Conservation (phyloP, 1,140 invertebrate genomes). For the Alviniconcha marisindica region DNA sequence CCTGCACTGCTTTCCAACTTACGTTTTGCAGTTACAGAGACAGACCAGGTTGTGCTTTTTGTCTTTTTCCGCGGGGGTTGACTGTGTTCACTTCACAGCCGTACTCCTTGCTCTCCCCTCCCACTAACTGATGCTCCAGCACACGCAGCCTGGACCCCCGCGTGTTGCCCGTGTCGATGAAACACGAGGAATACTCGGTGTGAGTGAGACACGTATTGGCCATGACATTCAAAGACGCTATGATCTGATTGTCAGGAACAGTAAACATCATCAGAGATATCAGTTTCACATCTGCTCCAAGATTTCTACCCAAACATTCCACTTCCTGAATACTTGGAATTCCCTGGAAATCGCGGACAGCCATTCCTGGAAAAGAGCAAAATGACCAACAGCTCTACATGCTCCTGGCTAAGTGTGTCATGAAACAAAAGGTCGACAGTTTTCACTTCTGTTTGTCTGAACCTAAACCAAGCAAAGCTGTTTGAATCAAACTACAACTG, state of each 20-base stretch:
- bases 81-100: conserved; percentile 26
- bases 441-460: no score
- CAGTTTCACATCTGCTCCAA: not conserved
- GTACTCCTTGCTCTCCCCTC: not conserved
- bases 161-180: not conserved
- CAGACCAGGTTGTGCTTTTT: not conserved
- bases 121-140: not conserved
- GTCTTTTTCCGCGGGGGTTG: not conserved
- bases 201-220: not conserved
- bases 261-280: not conserved
- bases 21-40: not conserved
- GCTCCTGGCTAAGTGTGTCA: no score
- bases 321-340: conserved; percentile 15
- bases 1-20: not conserved
- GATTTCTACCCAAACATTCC: conserved; percentile 18
- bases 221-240: not conserved
- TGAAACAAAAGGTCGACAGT: no score
- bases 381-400: no score
- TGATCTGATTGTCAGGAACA: not conserved
- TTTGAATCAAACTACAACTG: no score
- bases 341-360: not conserved
- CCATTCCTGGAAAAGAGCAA: conserved; percentile 23
- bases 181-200: not conserved
- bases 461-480: no score
- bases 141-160: not conserved